Evolutionary conservation across 2,113 vertebrate genomes (phyloP).

Genomic region (Amphiprion ocellaris): DNA sequence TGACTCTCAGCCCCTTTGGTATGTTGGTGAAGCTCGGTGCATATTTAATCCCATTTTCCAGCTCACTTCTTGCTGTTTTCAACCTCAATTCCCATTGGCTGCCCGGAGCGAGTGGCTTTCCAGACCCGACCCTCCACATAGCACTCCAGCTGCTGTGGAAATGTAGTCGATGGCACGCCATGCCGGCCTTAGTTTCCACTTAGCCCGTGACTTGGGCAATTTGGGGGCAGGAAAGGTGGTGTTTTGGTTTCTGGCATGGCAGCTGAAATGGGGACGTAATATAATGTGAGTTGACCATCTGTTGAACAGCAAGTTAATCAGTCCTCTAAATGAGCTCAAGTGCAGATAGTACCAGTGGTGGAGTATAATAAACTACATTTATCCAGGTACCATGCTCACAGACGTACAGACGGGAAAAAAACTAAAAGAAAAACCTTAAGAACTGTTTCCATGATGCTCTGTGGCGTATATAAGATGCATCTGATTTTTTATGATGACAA

Average conservation of each 20-base stretch:
- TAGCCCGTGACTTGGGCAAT: not conserved
- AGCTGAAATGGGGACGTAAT: not conserved
- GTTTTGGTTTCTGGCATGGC: not conserved
- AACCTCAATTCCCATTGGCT: constrained; percentile 36
- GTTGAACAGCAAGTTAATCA: too few species aligned
- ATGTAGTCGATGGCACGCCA: constrained; percentile 5
- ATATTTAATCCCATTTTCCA: constrained; percentile 67
- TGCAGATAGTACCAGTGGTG: too few species aligned
- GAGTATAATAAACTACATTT: too few species aligned
- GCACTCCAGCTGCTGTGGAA: constrained; percentile 31
- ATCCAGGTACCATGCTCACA: too few species aligned
- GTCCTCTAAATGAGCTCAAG: not conserved
- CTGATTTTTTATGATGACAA: too few species aligned
- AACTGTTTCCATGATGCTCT: too few species aligned
- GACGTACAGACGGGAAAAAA: too few species aligned
- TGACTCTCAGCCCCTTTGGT: constrained; percentile 30
- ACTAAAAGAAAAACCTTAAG: too few species aligned
- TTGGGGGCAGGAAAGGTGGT: constrained; percentile 1
- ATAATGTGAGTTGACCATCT: too few species aligned
- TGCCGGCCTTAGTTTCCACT: not conserved
- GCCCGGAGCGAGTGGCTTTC: constrained; percentile 35
- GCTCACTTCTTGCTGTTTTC: constrained; percentile 53
- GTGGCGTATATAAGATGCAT: too few species aligned
- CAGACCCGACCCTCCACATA: constrained; percentile 22
- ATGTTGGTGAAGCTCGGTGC: constrained; percentile 33